Evolutionary conservation across 2,888 invertebrate genomes (phyloP), one percentile per base, ranked within the genome.

Genomic region (Noctuana brunneofusca): DNA sequence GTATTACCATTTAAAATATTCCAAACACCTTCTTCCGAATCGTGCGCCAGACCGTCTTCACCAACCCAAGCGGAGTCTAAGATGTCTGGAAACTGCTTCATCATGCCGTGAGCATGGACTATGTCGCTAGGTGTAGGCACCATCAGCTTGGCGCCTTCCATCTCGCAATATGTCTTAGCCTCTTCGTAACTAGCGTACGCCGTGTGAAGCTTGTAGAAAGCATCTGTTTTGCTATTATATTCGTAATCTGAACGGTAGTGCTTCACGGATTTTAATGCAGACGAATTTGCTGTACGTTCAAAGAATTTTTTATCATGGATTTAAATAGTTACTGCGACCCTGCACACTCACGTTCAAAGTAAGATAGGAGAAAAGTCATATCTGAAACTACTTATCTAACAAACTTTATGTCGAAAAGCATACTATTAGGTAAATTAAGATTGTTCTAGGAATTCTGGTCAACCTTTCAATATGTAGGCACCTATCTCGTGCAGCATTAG

Each of bases 191-290:
- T 14, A 0, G 48, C 64, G 0, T 52, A 30, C 48, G 84, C 85
- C 0, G 76, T 74, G 63, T 88, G 87, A 0, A 88, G 69, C 64
- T 88, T 88, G 71, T 87, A 87, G 69, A 82, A 88, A 0, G 86
- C 79, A 59, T 84, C 75, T 0, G 82, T 75, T 35, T 71, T 73
- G 0, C 43, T 49, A 55, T 82, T 83, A 68, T 86, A 88, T 1
- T 66, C 75, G 56, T 87, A 88, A 66, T 88, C 88, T 0, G 64
- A 53, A 0, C 88, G 78, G 59, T 81, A 87, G 0, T 65, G 67
- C 59, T 79, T 82, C 0, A 66, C 67, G 8, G 6, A 63, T 24
- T 56, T 32, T 5, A 50, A 20, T 24, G 24, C 18, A 48, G 46
- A 43, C n/a, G n/a, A n/a, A n/a, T n/a, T n/a, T n/a, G n/a, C n/a